Evolutionary conservation across 2,797 vertebrate genomes (phyloP).

Genomic region (Decapterus maruadsi): DNA sequence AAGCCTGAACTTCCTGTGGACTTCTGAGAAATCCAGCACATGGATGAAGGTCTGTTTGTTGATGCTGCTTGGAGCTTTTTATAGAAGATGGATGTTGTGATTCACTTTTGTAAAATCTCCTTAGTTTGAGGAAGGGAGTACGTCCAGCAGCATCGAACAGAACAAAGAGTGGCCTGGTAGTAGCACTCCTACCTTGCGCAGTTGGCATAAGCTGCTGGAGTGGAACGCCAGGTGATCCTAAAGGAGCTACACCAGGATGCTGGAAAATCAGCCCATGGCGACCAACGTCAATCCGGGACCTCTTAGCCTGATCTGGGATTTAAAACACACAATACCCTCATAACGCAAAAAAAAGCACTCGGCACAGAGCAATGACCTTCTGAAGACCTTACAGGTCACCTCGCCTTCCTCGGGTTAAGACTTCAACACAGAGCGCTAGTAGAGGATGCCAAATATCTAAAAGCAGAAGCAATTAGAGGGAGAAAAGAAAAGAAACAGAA

Average conservation of each 20-base stretch:
- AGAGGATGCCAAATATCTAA: slow-evolving; percentile 87
- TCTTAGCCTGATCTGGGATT: slow-evolving; percentile 99
- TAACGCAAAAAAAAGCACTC: slow-evolving; percentile 87
- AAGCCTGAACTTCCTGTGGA: slow-evolving; percentile 80
- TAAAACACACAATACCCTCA: slow-evolving; percentile 92
- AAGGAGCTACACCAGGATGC: slow-evolving; percentile 95
- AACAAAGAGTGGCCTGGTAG: slow-evolving; percentile 84
- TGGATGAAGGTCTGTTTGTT: slow-evolving; percentile 79
- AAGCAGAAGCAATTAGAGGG: slow-evolving; percentile 90
- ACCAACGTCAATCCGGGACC: slow-evolving; percentile 99
- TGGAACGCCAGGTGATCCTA: slow-evolving; percentile 95
- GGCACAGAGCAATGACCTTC: slow-evolving; percentile 85
- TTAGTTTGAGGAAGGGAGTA: slow-evolving; percentile 71
- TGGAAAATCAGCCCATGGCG: slow-evolving; percentile 99
- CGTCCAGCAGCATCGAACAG: slow-evolving; percentile 87
- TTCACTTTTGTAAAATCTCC: slow-evolving; percentile 69
- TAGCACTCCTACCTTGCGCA: slow-evolving; percentile 96
- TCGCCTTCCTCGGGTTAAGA: slow-evolving; percentile 83
- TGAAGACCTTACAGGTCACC: slow-evolving; percentile 83
- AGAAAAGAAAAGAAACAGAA: slow-evolving; percentile 82
- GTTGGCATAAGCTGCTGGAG: slow-evolving; percentile 99
- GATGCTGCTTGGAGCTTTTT: slow-evolving; percentile 76
- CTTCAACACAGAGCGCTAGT: slow-evolving; percentile 88
- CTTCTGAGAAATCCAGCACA: slow-evolving; percentile 77
- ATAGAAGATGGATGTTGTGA: slow-evolving; percentile 73